Percentiles rank a stretch among this genome's conserved stretches.
These are phyloP conservation scores for Disparrhopalites patrizii DNA, from an alignment of 2,888 invertebrate species.

Conservation along the genomic window DNA sequence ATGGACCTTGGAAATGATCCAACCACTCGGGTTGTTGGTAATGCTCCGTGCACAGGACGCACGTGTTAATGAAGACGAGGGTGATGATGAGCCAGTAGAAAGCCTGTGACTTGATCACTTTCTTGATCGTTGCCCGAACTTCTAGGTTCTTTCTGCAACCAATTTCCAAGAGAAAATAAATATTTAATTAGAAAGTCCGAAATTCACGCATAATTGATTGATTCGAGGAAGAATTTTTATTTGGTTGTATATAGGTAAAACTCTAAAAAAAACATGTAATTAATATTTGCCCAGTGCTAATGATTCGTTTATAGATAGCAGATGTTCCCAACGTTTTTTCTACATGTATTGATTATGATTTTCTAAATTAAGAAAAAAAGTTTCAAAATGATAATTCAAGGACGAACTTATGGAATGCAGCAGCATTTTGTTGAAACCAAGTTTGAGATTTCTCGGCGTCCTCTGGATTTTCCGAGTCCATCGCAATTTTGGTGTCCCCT, in stretches of 20 bases:
- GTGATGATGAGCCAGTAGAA: constrained; percentile 60
- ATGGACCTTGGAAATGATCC: constrained; percentile 59
- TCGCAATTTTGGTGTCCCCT: constrained; percentile 5
- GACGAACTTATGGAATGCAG: background rate
- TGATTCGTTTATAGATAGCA: too few species aligned
- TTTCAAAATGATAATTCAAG: too few species aligned
- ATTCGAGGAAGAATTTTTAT: background rate
- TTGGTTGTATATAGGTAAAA: too few species aligned
- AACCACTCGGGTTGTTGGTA: constrained; percentile 59
- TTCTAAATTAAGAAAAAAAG: too few species aligned
- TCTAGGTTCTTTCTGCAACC: constrained; percentile 51
- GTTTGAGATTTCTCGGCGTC: constrained; percentile 2
- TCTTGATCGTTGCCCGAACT: constrained; percentile 56
- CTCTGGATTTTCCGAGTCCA: background rate
- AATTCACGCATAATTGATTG: background rate
- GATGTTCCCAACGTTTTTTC: too few species aligned
- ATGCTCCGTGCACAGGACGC: constrained; percentile 60
- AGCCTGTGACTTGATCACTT: constrained; percentile 55
- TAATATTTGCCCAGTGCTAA: too few species aligned
- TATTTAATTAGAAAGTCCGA: background rate
- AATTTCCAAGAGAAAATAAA: background rate
- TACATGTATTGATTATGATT: too few species aligned
- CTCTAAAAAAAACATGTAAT: too few species aligned
- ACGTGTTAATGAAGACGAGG: constrained; percentile 55
- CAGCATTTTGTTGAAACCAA: constrained; percentile 1